Percentiles rank a stretch among this genome's conserved stretches.
Conservation (phyloP, 2,888 invertebrate genomes). For the Rhamnusium bicolor region DNA sequence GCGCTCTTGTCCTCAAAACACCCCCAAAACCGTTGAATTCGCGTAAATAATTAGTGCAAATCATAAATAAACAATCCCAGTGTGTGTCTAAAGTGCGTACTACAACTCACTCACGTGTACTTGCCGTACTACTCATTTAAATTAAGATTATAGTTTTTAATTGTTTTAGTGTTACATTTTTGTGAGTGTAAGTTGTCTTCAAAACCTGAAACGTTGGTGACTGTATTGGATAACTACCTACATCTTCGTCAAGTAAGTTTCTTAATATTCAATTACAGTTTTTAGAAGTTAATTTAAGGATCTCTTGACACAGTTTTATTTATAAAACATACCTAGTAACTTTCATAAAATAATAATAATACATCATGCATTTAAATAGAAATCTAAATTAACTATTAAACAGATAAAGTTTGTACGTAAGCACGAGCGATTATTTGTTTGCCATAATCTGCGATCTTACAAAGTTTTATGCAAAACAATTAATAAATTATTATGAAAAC, state of each 20-base stretch:
- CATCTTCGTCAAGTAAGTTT: constrained; percentile 30
- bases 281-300: constrained; percentile 1
- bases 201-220: constrained; percentile 35
- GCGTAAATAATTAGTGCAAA: constrained; percentile 59
- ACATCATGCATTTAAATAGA: constrained; percentile 8
- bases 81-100: constrained; percentile 62
- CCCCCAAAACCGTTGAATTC: constrained; percentile 62
- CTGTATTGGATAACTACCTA: constrained; percentile 42
- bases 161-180: constrained; percentile 67
- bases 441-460: constrained; percentile 8
- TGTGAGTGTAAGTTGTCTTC: constrained; percentile 60
- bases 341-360: constrained; percentile 16
- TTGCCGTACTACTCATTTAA: constrained; percentile 54
- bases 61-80: constrained; percentile 54
- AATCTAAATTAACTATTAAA: constrained; percentile 1
- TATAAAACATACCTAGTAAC: not conserved
- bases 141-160: constrained; percentile 57
- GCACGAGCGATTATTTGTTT: constrained; percentile 23
- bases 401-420: constrained; percentile 3
- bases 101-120: constrained; percentile 65
- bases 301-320: constrained; percentile 5
- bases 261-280: constrained; percentile 9
- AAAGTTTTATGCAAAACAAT: constrained; percentile 19
- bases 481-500: not conserved
- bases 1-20: constrained; percentile 68